Evolutionary conservation across 2,113 vertebrate species (phyloP).

Genomic region (Nothobranchius furzeri): DNA sequence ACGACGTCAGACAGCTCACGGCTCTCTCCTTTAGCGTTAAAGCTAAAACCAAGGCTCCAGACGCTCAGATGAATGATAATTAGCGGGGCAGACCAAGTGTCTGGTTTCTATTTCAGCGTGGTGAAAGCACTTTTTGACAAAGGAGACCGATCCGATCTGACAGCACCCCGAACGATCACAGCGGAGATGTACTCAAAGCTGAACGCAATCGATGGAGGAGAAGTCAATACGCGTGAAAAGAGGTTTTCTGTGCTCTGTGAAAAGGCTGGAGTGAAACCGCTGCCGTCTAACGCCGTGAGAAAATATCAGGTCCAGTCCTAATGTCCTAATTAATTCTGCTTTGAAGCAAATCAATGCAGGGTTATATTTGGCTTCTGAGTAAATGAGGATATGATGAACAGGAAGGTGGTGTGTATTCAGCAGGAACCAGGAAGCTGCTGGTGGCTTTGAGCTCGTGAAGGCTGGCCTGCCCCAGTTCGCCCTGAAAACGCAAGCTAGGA

Average conservation of each 20-base stretch:
- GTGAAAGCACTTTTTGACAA: slow-evolving; percentile 5
- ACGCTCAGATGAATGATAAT: neutral
- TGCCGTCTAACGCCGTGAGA: neutral
- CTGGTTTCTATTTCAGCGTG: slow-evolving; percentile 1
- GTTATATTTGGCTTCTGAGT: no score
- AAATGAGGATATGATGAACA: no score
- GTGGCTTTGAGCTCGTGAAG: slow-evolving; percentile 36
- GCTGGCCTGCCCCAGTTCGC: slow-evolving; percentile 39
- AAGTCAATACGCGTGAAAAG: slow-evolving; percentile 19
- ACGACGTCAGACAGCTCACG: neutral
- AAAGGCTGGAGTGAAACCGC: neutral
- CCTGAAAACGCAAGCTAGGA: slow-evolving; percentile 9
- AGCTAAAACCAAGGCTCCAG: neutral
- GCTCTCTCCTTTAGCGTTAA: neutral
- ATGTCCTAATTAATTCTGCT: neutral
- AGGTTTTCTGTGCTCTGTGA: slow-evolving; percentile 14
- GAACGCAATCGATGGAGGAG: slow-evolving; percentile 6
- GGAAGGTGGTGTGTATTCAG: slow-evolving; percentile 4
- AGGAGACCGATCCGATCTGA: slow-evolving; percentile 13
- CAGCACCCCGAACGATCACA: neutral
- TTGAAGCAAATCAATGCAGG: no score
- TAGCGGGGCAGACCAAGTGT: slow-evolving; percentile 9
- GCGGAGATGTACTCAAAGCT: slow-evolving; percentile 10
- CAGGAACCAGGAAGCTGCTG: neutral
- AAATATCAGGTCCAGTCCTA: neutral